These are phyloP conservation scores for Corythornis vintsioides DNA, from an alignment of 2,113 vertebrate genomes.

Conservation along the genomic window DNA sequence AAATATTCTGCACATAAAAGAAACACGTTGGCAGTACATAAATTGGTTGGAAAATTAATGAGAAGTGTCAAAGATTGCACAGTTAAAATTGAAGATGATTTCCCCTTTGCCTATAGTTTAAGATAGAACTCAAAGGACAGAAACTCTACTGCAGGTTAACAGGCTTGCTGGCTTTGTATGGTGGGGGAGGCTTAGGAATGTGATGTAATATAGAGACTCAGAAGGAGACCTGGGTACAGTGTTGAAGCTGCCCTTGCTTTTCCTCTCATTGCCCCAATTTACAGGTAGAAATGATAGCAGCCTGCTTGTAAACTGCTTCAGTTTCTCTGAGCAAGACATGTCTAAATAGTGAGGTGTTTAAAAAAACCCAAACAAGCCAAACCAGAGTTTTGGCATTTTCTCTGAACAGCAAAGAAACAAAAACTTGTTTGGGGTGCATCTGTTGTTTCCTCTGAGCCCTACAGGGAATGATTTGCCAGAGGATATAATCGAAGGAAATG, in stretches of 20 bases:
- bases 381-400: background rate
- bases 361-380: background rate
- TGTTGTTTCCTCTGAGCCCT: conserved; percentile 45
- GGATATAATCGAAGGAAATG: conserved; percentile 56
- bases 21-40: background rate
- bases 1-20: background rate
- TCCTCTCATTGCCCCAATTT: background rate
- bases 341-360: background rate
- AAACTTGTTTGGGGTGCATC: conserved; percentile 29
- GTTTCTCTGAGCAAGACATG: background rate
- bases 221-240: background rate
- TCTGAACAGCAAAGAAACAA: conserved; percentile 4
- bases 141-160: background rate
- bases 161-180: background rate
- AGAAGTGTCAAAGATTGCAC: background rate
- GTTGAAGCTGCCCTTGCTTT: background rate
- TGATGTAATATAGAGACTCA: background rate
- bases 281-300: background rate
- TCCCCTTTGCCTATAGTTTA: background rate
- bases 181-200: background rate
- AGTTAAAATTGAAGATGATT: background rate
- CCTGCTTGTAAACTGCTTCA: background rate
- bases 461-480: conserved; percentile 25
- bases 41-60: background rate
- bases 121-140: background rate